These are phyloP conservation scores for Arctocebus calabarensis DNA, from an alignment of 2,797 vertebrate genomes.

Conservation along the genomic window DNA sequence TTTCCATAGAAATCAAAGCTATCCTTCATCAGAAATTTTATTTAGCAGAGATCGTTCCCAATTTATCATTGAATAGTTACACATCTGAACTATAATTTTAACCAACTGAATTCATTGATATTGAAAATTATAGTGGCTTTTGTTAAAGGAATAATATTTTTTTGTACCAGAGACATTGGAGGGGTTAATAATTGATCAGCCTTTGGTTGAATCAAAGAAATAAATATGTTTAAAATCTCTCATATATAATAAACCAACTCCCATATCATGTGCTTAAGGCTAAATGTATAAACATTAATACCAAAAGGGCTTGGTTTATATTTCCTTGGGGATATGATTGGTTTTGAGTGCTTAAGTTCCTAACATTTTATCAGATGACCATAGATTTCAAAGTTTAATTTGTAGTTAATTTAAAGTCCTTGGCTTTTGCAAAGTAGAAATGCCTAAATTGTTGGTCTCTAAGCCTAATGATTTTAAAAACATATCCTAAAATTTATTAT, in stretches of 20 bases:
- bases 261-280: constrained; percentile 39
- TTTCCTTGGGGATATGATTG: constrained; percentile 60
- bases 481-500: neutral
- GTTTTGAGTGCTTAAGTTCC: constrained; percentile 56
- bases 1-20: constrained; percentile 82
- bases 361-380: constrained; percentile 25
- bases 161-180: constrained; percentile 80
- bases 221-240: constrained; percentile 80
- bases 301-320: constrained; percentile 53
- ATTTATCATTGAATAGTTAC: constrained; percentile 84
- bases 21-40: constrained; percentile 84
- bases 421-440: constrained; percentile 29
- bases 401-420: constrained; percentile 29
- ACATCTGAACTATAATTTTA: constrained; percentile 85
- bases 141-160: constrained; percentile 84
- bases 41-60: constrained; percentile 84
- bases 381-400: constrained; percentile 59
- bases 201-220: constrained; percentile 64
- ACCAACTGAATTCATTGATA: constrained; percentile 87
- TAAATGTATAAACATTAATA: constrained; percentile 57
- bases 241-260: constrained; percentile 48
- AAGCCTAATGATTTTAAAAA: constrained; percentile 13
- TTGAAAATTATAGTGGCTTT: constrained; percentile 85
- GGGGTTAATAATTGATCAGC: constrained; percentile 80
- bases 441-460: constrained; percentile 19